Evolutionary conservation across 2,797 vertebrate species (phyloP).

Genomic region (Hypotaenidia okinawae): DNA sequence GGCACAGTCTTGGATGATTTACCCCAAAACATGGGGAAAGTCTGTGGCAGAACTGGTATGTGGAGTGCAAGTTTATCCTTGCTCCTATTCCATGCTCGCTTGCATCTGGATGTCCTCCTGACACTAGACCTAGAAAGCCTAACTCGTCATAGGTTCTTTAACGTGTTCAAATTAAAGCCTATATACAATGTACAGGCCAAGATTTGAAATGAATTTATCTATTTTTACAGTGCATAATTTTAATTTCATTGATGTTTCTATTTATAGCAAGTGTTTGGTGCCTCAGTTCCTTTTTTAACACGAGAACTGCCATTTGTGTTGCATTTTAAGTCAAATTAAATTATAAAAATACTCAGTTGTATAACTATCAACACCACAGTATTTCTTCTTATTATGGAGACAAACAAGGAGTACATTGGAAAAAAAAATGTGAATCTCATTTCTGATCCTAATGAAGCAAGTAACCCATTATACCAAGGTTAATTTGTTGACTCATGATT

Average conservation of each 20-base stretch:
- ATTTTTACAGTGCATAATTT: not conserved
- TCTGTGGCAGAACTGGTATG: not conserved
- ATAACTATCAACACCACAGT: slow-evolving; percentile 22
- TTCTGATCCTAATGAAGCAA: slow-evolving; percentile 71
- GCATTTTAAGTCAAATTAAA: slow-evolving; percentile 57
- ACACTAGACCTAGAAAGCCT: not conserved
- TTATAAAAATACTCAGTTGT: slow-evolving; percentile 46
- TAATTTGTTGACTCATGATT: slow-evolving; percentile 81
- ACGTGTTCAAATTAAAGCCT: not conserved
- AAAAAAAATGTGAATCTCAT: slow-evolving; percentile 52
- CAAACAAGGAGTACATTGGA: slow-evolving; percentile 51
- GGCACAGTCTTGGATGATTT: not conserved
- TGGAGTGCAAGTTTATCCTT: not conserved
- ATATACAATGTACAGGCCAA: not conserved
- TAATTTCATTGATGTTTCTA: not conserved
- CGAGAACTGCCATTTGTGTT: slow-evolving; percentile 49
- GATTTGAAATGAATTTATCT: not conserved
- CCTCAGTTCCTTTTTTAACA: slow-evolving; percentile 44
- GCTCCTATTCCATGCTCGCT: not conserved
- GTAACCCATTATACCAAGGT: slow-evolving; percentile 71
- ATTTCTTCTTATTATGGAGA: slow-evolving; percentile 2
- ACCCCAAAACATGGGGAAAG: not conserved
- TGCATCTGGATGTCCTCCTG: not conserved
- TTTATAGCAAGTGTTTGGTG: not conserved
- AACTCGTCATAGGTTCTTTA: not conserved